A percentile compares a stretch with the other conserved stretches of the same genome.
Evolutionary conservation across 2,888 invertebrate genomes (phyloP).

Genomic region (Eupithecia abbreviata): DNA sequence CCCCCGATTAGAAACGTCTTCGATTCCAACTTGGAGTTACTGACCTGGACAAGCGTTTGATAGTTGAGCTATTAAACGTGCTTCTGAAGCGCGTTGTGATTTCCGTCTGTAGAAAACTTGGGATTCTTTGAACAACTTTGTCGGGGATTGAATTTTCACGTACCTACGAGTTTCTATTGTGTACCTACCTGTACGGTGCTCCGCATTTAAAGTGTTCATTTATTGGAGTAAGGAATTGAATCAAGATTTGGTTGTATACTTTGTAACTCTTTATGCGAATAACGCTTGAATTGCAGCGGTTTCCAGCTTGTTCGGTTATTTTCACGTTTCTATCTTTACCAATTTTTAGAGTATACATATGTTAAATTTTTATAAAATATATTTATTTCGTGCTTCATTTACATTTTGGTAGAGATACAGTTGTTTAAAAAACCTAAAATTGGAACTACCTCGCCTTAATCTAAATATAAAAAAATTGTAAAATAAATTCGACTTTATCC

Average conservation of each 20-base stretch:
- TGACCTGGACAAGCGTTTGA: slow-evolving; percentile 71
- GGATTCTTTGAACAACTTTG: slow-evolving; percentile 31
- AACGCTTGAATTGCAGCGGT: background rate
- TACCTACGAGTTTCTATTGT: slow-evolving; percentile 22
- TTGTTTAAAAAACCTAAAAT: too few species aligned
- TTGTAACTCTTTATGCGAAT: background rate
- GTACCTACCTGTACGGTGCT: slow-evolving; percentile 6
- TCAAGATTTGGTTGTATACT: background rate
- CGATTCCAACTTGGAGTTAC: slow-evolving; percentile 63
- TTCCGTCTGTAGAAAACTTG: slow-evolving; percentile 28
- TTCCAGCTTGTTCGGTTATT: background rate
- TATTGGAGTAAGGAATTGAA: background rate
- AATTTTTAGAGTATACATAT: too few species aligned
- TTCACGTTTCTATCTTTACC: too few species aligned
- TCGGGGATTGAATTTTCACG: slow-evolving; percentile 32
- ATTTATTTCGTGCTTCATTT: too few species aligned
- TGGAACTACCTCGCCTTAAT: too few species aligned
- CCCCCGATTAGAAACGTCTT: slow-evolving; percentile 63
- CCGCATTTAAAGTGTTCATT: slow-evolving; percentile 13
- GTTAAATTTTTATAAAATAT: too few species aligned
- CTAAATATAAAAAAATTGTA: too few species aligned
- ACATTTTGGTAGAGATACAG: too few species aligned
- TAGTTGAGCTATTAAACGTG: slow-evolving; percentile 66
- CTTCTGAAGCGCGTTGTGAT: slow-evolving; percentile 40
- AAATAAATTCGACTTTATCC: too few species aligned